These are phyloP conservation scores for Cyanistes caeruleus DNA, from an alignment of 2,113 vertebrate species.

Conservation along the genomic window DNA sequence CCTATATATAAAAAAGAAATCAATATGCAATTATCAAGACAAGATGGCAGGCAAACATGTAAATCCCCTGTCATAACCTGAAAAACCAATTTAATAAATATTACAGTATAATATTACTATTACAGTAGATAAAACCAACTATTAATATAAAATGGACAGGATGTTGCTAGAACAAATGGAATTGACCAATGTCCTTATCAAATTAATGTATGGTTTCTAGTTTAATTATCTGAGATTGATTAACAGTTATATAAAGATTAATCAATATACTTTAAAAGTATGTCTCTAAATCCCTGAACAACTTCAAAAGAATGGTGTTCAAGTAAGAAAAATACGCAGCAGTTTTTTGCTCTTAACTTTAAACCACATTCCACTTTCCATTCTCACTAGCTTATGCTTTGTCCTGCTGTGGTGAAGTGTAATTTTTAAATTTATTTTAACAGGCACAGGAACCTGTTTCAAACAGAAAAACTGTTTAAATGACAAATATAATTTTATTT, in stretches of 20 bases:
- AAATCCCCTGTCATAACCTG: not conserved
- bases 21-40: not conserved
- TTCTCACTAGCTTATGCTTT: not conserved
- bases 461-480: not conserved
- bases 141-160: not conserved
- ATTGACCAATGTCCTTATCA: not conserved
- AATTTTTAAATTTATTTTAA: not conserved
- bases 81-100: not conserved
- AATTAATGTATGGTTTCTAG: not conserved
- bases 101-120: too few relatives aligned
- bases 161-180: not conserved
- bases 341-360: not conserved
- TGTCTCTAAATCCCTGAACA: not conserved
- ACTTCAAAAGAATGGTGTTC: not conserved
- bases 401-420: not conserved
- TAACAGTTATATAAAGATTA: not conserved
- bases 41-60: not conserved
- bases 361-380: not conserved
- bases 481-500: not conserved
- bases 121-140: not conserved
- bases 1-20: slow-evolving; percentile 73
- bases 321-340: not conserved
- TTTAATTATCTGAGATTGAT: not conserved
- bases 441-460: not conserved
- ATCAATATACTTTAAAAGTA: not conserved